These are phyloP conservation scores for Gila orcuttii DNA, from an alignment of 2,113 vertebrate genomes.

Conservation along the genomic window DNA sequence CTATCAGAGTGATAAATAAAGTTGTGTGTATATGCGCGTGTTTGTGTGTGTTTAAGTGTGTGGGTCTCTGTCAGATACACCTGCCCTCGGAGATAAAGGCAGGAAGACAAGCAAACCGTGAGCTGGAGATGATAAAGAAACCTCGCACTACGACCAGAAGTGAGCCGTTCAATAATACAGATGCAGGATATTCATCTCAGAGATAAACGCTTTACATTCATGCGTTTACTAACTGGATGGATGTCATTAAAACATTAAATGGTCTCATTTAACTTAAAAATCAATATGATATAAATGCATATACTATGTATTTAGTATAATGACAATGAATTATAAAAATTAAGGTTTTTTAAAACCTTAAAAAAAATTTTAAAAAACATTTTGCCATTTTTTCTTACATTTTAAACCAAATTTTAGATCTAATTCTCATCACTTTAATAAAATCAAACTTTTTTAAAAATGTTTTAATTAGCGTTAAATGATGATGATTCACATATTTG, in stretches of 20 bases:
- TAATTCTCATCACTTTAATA: too few species aligned
- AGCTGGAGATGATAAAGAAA: slow-evolving; percentile 16
- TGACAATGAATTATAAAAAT: background rate
- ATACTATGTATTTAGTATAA: background rate
- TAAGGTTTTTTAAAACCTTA: too few species aligned
- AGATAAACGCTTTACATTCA: background rate
- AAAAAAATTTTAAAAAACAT: too few species aligned
- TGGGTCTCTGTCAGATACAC: slow-evolving; percentile 15
- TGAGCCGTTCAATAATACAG: background rate
- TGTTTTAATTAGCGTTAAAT: too few species aligned
- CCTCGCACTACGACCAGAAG: background rate
- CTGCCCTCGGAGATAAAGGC: slow-evolving; percentile 28
- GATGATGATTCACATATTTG: too few species aligned
- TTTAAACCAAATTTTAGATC: too few species aligned
- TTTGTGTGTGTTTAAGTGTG: background rate
- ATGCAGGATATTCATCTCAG: background rate
- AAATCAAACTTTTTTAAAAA: too few species aligned
- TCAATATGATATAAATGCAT: background rate
- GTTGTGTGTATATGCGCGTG: background rate
- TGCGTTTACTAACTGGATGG: background rate
- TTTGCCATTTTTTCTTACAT: too few species aligned
- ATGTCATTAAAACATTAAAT: background rate
- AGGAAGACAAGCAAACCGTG: slow-evolving; percentile 7
- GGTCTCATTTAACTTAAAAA: background rate
- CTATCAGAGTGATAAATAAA: slow-evolving; percentile 52